phyloP scores from a whole-genome alignment of 2,888 invertebrate genomes.

The Oxystoma pomonae region DNA sequence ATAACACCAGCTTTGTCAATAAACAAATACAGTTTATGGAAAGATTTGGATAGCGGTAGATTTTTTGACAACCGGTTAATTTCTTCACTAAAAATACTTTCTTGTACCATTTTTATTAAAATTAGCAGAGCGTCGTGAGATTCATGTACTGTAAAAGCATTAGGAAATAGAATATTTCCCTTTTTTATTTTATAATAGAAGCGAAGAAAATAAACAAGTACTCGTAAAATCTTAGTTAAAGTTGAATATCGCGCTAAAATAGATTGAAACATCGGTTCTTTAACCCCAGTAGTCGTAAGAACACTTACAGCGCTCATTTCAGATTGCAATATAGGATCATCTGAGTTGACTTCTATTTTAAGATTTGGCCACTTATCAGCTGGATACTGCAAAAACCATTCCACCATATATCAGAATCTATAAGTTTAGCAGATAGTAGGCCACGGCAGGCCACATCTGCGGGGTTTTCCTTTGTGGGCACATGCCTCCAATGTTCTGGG shows the following conservation, averaged over 20 bases:
- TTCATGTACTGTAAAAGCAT: not conserved
- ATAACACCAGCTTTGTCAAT: not conserved
- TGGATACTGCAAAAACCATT: too few species aligned
- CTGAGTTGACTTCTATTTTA: not conserved
- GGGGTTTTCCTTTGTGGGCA: not conserved
- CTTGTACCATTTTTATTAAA: not conserved
- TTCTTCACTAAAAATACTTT: not conserved
- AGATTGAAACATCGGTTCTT: too few species aligned
- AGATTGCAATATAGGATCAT: not conserved
- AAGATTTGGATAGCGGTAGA: not conserved
- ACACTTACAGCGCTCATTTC: too few species aligned
- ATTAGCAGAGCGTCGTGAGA: not conserved
- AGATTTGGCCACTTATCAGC: too few species aligned
- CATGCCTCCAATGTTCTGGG: not conserved
- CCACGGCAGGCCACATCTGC: not conserved
- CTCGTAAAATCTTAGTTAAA: not conserved
- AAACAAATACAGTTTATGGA: not conserved
- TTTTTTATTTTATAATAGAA: not conserved
- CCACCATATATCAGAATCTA: not conserved
- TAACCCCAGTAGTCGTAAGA: too few species aligned
- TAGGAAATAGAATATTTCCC: not conserved
- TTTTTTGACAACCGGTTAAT: not conserved
- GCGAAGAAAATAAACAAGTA: not conserved
- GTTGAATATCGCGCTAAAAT: too few species aligned
- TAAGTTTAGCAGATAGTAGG: not conserved